Evolutionary conservation across 2,888 invertebrate species (phyloP), one percentile per base, ranked within the genome.

Genomic region (Timandra comae): DNA sequence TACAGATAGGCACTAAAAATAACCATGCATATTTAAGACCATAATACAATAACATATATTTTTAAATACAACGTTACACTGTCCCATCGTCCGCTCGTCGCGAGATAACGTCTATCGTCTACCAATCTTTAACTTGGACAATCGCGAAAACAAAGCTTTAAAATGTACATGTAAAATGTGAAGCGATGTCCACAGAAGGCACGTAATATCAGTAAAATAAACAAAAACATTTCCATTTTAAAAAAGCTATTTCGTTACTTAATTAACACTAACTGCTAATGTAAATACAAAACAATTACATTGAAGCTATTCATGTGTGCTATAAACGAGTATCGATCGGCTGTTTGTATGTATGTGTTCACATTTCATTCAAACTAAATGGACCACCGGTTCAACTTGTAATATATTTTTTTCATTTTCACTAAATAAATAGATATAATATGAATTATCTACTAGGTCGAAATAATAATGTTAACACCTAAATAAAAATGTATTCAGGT

Each of bases 1-100:
- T 85, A 85, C 79, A 84, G 84, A 77, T 81, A 84, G 82, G 82
- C 84, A 81, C 82, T 85, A 84, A 82, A 82, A 85, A 82, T 81
- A 84, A 85, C 80, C 82, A 84, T 84, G 82, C 84, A 75, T 81
- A 81, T 80, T 73, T 73, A 79, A 74, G 79, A 84, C 77, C 80
- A 76, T 82, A 80, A 78, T 79, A 79, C 73, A 80, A 75, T 82
- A 74, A 81, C 73, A 80, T 81, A 82, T 70, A 41, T 72, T 67
- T 72, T 78, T 79, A 75, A 69, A 74, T 72, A 78, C 74, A 77
- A 75, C 72, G 68, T 66, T 6, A 72, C 70, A 69, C 66, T n/a
- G n/a, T n/a, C n/a, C n/a, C n/a, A n/a, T n/a, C n/a, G n/a, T n/a
- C n/a, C n/a, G n/a, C n/a, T n/a, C n/a, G n/a, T n/a, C n/a, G n/a